Base-by-base conservation (phyloP, 2,113 vertebrate species). In the Myanophis thanlyinensis region DNA sequence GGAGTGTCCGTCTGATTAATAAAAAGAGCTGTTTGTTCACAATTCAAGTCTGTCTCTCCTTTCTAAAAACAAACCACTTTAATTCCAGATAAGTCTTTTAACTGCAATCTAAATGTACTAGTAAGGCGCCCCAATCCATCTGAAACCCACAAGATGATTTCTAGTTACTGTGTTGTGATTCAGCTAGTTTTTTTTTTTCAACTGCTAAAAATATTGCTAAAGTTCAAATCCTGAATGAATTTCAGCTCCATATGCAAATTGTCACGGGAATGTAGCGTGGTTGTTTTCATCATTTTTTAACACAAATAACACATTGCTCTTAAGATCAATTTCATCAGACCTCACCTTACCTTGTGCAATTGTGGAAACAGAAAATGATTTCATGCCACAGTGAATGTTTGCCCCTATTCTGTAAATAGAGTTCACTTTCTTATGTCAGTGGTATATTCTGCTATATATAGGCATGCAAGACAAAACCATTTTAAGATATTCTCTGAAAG, bases 261-360 rank as follows among this genome's bases (percentile, higher is more conserved):
- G 54, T 46, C 47, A 27, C 1, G 23, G 56, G 54, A 89, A 30
- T 30, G 25, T 44, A 62, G 54, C 59, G 54, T 89, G 56, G 27
- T n/a, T 47, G 54, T 47, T 89, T 62, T 89, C 13, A 62, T n/a
- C 13, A 9, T 46, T 59, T 44, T 10, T 59, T 46, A 80, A 80
- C 62, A 80, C 23, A 44, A 25, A 53, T n/a, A n/a, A 18, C 2
- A 6, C 40, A 13, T 90, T 84, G n/a, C 23, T 51, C 30, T 90
- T 73, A 49, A 54, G 35, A 30, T 59, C 2, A 1, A 87, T 35
- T 88, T 88, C n/a, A 2, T 88, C n/a, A 30, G 25, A n/a, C 13
- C 6, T 47, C 13, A 62, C 62, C 13, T 62, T 90, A 25, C n/a
- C 91, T 84, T 93, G 89, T 95, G 94, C 94, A 94, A 73, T 18